Evolutionary conservation across 2,888 invertebrate genomes (phyloP), one percentile per base, ranked within the genome.

Genomic region (Tuberolachnus salignus): DNA sequence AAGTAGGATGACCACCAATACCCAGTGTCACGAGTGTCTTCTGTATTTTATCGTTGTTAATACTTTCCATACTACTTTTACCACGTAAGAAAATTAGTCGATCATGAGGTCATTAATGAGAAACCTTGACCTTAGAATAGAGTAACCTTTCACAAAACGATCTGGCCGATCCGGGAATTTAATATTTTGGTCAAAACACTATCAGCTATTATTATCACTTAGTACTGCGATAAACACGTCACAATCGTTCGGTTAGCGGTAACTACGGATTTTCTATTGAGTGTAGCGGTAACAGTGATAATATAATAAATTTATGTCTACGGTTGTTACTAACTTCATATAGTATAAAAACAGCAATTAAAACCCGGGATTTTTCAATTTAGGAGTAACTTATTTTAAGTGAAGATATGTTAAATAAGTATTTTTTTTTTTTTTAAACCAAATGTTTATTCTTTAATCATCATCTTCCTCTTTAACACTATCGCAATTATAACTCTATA

Each of bases 31-130:
- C 69, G 59, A 78, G 44, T 59, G 42, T 78, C 67, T 78, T 78
- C 78, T 78, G 78, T 78, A 78, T 61, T 61, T 69, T 57, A 61
- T 44, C 59, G 69, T 51, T n/a, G 23, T 21, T 67, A 51, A 42
- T 64, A 66, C 78, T 78, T 69, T 78, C 78, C 78, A 69, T 78
- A 78, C 67, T 78, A 78, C 69, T 78, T 78, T 69, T 78, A 78
- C 78, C 49, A 59, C 67, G 49, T 46, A 42, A 59, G 42, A 67
- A 75, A 78, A 61, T 69, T 69, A 78, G 69, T 55, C 78, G 59
- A 42, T 61, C 78, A 67, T 69, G 69, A 59, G 67, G 67, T 69
- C 34, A 59, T 49, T 34, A 69, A 11, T n/a, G 19, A 6, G 78
- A 69, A 78, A 69, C 78, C 78, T 78, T 78, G 78, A 69, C 69